Conservation (phyloP, 1,140 invertebrate genomes). For the Xylocopa sonorina region DNA sequence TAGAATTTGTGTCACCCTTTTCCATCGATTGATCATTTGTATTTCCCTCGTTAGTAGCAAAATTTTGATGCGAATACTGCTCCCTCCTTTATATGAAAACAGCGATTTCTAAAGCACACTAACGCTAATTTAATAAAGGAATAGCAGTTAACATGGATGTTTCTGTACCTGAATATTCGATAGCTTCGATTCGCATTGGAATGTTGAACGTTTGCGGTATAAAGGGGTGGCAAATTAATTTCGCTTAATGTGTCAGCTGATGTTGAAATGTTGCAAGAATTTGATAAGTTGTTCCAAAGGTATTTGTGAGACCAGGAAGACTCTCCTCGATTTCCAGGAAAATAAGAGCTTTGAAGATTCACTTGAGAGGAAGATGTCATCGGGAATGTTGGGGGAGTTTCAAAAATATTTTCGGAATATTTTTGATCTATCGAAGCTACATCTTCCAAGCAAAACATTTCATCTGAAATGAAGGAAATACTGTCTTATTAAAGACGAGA, state of each 20-base stretch:
- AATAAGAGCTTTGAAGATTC: conserved; percentile 33
- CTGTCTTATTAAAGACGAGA: background rate
- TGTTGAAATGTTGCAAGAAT: conserved; percentile 19
- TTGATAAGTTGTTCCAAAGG: conserved; percentile 39
- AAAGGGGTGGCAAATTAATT: conserved; percentile 16
- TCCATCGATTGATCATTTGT: conserved; percentile 10
- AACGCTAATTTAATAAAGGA: background rate
- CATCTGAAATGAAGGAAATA: conserved; percentile 2
- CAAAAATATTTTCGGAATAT: conserved; percentile 54
- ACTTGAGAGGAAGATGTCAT: conserved; percentile 37
- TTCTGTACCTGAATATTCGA: conserved; percentile 55
- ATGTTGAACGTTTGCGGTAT: conserved; percentile 29
- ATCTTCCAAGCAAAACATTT: conserved; percentile 45
- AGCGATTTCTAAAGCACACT: background rate
- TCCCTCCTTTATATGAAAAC: conserved; percentile 46
- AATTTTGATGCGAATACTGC: conserved; percentile 50
- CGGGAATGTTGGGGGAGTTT: conserved; percentile 55
- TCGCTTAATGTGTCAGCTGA: background rate
- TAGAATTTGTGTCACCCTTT: background rate
- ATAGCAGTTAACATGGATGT: background rate
- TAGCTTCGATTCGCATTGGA: conserved; percentile 56
- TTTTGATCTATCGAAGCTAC: conserved; percentile 23
- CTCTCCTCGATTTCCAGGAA: conserved; percentile 51
- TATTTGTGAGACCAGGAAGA: conserved; percentile 42
- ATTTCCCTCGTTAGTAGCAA: background rate